phyloP scores from a whole-genome alignment of 2,888 invertebrate genomes.

The Lochmaea crataegi region DNA sequence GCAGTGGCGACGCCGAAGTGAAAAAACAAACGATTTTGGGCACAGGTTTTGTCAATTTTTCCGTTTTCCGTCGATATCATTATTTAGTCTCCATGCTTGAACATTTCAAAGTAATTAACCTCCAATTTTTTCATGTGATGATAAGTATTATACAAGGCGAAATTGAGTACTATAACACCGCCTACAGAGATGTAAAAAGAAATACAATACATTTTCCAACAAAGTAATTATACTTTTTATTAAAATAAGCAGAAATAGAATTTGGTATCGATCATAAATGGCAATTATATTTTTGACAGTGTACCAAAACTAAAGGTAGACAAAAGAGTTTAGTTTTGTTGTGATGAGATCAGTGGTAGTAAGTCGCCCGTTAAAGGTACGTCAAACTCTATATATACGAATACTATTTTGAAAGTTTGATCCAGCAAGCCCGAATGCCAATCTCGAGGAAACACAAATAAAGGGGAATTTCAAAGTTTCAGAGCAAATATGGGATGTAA shows the following conservation, averaged over 20 bases:
- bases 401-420: conserved; percentile 25
- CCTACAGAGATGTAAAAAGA: too few species aligned
- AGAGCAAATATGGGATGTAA: conserved; percentile 39
- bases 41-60: too few species aligned
- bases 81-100: too few species aligned
- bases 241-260: background rate
- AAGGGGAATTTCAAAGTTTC: conserved; percentile 34
- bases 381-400: conserved; percentile 15
- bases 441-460: conserved; percentile 36
- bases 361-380: conserved; percentile 29
- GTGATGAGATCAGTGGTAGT: conserved; percentile 14
- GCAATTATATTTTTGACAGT: background rate
- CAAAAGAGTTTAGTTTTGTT: background rate
- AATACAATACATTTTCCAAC: too few species aligned
- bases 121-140: too few species aligned
- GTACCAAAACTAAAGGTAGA: background rate
- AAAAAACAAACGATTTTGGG: too few species aligned
- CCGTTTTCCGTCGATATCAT: too few species aligned
- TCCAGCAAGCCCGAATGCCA: conserved; percentile 32
- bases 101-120: too few species aligned
- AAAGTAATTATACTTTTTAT: too few species aligned
- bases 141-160: too few species aligned
- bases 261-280: background rate
- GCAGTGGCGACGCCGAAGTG: too few species aligned
- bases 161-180: too few species aligned